phyloP scores from a whole-genome alignment of 1,140 invertebrate species.

The Zaprionus capensis region DNA sequence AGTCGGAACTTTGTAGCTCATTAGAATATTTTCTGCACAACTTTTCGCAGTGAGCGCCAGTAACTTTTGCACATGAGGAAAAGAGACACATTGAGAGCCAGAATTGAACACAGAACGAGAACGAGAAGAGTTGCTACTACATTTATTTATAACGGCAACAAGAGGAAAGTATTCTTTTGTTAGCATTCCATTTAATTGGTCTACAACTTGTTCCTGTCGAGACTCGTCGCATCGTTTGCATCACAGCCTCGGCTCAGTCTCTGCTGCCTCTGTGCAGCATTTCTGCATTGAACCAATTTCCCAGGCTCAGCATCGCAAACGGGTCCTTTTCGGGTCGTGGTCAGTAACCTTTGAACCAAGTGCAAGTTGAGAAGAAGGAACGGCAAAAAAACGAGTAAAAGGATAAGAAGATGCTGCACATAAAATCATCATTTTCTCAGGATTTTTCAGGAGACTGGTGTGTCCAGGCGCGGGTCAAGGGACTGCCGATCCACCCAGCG shows the following conservation, averaged over 20 bases:
- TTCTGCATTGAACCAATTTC: conserved; percentile 40
- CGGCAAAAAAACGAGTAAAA: conserved; percentile 45
- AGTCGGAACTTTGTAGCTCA: conserved; percentile 71
- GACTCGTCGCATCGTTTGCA: conserved; percentile 21
- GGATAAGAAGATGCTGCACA: conserved; percentile 65
- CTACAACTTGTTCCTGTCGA: conserved; percentile 74
- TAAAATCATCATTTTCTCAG: conserved; percentile 69
- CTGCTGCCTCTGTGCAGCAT: background rate
- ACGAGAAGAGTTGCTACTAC: conserved; percentile 31
- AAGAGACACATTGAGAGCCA: conserved; percentile 32
- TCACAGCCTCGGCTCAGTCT: conserved; percentile 27
- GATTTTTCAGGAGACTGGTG: conserved; percentile 54
- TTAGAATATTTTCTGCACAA: conserved; percentile 77
- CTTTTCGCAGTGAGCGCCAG: conserved; percentile 42
- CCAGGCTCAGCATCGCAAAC: conserved; percentile 53
- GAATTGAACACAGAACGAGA: background rate
- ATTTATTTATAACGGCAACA: conserved; percentile 65
- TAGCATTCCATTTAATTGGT: conserved; percentile 78
- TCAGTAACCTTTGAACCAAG: conserved; percentile 74
- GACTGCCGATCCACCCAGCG: conserved; percentile 27
- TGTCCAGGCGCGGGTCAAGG: conserved; percentile 53
- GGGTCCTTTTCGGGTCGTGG: conserved; percentile 35
- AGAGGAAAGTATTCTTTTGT: conserved; percentile 64
- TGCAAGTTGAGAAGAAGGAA: conserved; percentile 33
- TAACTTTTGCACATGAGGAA: conserved; percentile 47